phyloP scores from a whole-genome alignment of 53 echinoderm and acorn worm species.

The Arbacia lixula region DNA sequence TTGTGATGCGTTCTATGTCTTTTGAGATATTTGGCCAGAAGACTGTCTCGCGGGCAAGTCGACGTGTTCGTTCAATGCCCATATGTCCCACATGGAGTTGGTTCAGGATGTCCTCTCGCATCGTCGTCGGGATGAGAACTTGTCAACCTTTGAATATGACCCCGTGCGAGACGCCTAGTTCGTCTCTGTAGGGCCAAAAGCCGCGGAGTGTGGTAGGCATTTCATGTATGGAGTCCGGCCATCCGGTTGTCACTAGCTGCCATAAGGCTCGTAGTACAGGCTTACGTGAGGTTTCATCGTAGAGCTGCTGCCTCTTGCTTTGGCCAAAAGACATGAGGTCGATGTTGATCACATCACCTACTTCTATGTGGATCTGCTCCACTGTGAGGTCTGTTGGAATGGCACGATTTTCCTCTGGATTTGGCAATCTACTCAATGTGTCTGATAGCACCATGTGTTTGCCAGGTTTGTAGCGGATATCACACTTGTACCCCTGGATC shows the following conservation, averaged over 20 bases:
- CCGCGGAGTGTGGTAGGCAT: constrained; percentile 15
- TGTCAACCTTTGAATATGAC: constrained; percentile 41
- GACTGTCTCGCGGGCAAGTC: no score
- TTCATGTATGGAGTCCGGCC: constrained; percentile 53
- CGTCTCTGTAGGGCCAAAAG: constrained; percentile 57
- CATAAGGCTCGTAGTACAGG: constrained; percentile 8
- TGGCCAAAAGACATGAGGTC: constrained; percentile 68
- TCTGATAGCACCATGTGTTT: constrained; percentile 64
- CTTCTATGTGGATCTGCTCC: constrained; percentile 19
- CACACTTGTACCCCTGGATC: constrained; percentile 70
- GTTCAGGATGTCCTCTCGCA: constrained; percentile 42
- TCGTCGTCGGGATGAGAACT: constrained; percentile 53
- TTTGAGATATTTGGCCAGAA: no score
- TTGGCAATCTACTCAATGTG: constrained; percentile 68
- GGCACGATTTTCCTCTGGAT: constrained; percentile 15
- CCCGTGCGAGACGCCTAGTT: constrained; percentile 34
- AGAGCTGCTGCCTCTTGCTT: constrained; percentile 38
- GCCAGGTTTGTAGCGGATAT: constrained; percentile 59
- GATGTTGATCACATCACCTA: not conserved
- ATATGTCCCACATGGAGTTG: constrained; percentile 61
- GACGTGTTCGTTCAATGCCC: constrained; percentile 63
- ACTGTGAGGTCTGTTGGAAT: constrained; percentile 45
- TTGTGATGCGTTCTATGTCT: no score
- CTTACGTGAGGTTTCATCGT: constrained; percentile 31
- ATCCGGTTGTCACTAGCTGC: constrained; percentile 29